Evolutionary conservation across 2,888 invertebrate species (phyloP), one percentile per base, ranked within the genome.

Genomic region (Drosophila rellima): DNA sequence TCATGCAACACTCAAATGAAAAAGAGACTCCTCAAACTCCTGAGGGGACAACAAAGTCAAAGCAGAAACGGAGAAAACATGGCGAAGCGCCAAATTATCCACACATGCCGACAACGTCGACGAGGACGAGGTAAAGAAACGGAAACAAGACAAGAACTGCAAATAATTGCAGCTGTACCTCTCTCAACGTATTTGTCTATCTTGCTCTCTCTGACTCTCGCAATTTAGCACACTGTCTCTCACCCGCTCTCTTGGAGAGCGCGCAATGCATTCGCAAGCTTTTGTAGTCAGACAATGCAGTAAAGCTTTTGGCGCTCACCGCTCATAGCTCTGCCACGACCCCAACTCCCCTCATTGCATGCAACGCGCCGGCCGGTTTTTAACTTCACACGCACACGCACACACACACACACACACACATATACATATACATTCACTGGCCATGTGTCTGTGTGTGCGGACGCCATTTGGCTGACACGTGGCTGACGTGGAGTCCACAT

Each of bases 21-120:
- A 78, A 78, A 62, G 61, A 64, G 59, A 60, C 63, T 52, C 20
- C 55, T 51, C 64, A 51, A 57, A 74, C 69, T 75, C 65, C 63
- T 15, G 39, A 54, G 39, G 10, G 8, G 35, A 35, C 47, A 45
- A 44, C 39, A 42, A 67, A 44, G 45, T 44, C 62, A 65, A 70
- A 66, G 60, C 57, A 60, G 47, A 70, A 65, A 50, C 55, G 74
- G 42, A 75, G 78, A 78, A 87, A 87, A 88, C 88, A 90, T 90
- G 90, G 90, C 90, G 88, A 89, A 86, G 90, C 90, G 90, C 90
- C 90, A 90, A 90, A 90, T 86, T 89, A 86, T 89, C 84, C 89
- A 87, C 90, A 82, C 89, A 90, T 86, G 79, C 72, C 59, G 48
- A 62, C 67, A 65, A 23, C 29, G 42, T 29, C 39, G 44, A 33